These are phyloP conservation scores for Hormaphis cornu DNA, from an alignment of 1,140 invertebrate species.

Conservation along the genomic window DNA sequence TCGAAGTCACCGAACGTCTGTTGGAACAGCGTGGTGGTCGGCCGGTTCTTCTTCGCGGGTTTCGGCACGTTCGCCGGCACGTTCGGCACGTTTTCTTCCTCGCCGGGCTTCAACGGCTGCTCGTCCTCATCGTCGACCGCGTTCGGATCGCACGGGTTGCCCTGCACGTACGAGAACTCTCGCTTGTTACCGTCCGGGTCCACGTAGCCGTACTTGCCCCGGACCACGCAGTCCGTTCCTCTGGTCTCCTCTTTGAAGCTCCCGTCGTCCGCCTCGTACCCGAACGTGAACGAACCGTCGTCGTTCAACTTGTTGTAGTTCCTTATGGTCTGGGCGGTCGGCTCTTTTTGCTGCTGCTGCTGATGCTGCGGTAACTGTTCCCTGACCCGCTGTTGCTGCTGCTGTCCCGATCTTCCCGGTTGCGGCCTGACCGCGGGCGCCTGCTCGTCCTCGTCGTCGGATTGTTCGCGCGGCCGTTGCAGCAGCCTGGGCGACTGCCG, in stretches of 20 bases:
- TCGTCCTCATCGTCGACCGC: slow-evolving; percentile 52
- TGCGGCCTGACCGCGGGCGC: background rate
- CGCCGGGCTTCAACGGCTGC: slow-evolving; percentile 30
- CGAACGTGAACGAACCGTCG: slow-evolving; percentile 77
- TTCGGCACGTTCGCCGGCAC: slow-evolving; percentile 35
- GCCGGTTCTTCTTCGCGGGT: slow-evolving; percentile 41
- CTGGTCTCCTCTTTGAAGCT: slow-evolving; percentile 80
- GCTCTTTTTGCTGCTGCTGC: slow-evolving; percentile 45
- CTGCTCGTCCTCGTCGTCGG: background rate
- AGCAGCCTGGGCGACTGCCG: background rate
- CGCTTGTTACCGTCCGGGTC: slow-evolving; percentile 79
- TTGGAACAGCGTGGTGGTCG: slow-evolving; percentile 41
- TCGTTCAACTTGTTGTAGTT: slow-evolving; percentile 75
- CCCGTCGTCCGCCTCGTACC: slow-evolving; percentile 79
- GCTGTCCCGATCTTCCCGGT: background rate
- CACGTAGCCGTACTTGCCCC: slow-evolving; percentile 80
- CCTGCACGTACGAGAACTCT: slow-evolving; percentile 81
- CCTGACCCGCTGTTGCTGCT: background rate
- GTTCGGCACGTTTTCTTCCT: slow-evolving; percentile 41
- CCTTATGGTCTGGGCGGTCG: slow-evolving; percentile 65
- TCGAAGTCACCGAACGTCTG: slow-evolving; percentile 39
- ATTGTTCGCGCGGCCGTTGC: background rate
- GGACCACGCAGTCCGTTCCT: slow-evolving; percentile 74
- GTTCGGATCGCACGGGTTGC: slow-evolving; percentile 79
- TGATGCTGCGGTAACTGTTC: background rate